Evolutionary conservation across 2,113 vertebrate genomes (phyloP).

Genomic region (Vidua chalybeata): DNA sequence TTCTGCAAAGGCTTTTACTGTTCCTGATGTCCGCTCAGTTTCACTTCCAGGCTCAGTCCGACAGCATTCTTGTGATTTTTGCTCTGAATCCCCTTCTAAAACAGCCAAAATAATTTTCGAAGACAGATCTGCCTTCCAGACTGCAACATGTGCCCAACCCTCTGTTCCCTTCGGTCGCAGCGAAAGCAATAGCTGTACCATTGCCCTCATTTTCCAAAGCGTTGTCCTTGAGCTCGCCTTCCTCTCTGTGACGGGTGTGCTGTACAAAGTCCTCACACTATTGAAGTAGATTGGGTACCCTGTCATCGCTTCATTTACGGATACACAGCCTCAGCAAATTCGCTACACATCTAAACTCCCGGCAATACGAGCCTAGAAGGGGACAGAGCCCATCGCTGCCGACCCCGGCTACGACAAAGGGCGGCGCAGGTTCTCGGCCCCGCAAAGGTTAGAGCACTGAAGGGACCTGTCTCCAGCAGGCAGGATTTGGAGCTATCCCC

Average conservation of each 20-base stretch:
- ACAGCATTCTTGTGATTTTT: neutral
- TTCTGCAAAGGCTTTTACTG: neutral
- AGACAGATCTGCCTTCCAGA: neutral
- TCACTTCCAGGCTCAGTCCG: neutral
- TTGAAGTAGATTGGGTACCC: neutral
- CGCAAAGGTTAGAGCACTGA: neutral
- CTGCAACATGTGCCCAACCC: neutral
- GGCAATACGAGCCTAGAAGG: neutral
- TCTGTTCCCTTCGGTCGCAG: neutral
- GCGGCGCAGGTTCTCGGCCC: neutral
- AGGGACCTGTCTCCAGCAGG: neutral
- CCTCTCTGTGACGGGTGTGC: neutral
- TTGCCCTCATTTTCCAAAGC: neutral
- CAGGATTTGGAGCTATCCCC: neutral
- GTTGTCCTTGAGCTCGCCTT: neutral
- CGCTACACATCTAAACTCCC: neutral
- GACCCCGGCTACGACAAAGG: neutral
- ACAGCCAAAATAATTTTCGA: neutral
- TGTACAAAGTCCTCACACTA: neutral
- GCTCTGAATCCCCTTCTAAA: neutral
- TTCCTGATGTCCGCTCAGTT: neutral
- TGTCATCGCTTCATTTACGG: neutral
- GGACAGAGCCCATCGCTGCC: neutral
- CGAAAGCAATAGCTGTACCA: neutral
- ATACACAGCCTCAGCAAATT: neutral